Base-by-base conservation (phyloP, 2,797 vertebrate species). In the Trichosurus vulpecula region DNA sequence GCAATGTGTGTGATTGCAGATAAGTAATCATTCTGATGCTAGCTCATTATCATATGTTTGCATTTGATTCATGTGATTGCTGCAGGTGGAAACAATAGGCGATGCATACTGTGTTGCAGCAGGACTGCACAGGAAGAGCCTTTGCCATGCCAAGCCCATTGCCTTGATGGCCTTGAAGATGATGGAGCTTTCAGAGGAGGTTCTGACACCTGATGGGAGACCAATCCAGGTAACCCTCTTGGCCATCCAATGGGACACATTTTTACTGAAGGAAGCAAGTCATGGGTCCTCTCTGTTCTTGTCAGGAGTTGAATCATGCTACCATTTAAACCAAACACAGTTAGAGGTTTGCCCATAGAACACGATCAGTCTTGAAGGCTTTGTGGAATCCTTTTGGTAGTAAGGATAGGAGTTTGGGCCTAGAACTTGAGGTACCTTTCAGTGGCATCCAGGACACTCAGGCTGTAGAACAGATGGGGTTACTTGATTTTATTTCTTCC, bases 161-260 rank as follows among this genome's bases (percentile, higher is more conserved):
- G 99, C 99, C 51, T 99, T 99, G 96, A 99, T 99, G 99, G 99
- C 99, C 81, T 98, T 99, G 98, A 99, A 99, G 99, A 99, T 99
- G 99, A 99, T 99, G 98, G 99, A 99, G 91, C 99, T 99, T 66
- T 99, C 99, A 10, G 99, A 99, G 98, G 99, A 99, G 97, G 99
- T 99, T 94, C 98, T 99, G 57, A 99, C 99, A 27, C 99, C 99
- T 0, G 99, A 99, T 52, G 99, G 99, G 94, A 99, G 99, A 97
- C 99, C 99, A 51, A 99, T 99, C 98, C 99, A 99, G 99, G 99
- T 99, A 98, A 98, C 0, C 0, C 0, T 90, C 3, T 61, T 4
- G 58, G 35, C 31, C 56, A 5, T 10, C 14, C n/a, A 0, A 2
- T 52, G 51, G 51, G 19, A 41, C 35, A 52, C 3, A n/a, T 92